Conservation (phyloP, 2,888 invertebrate species). For the Anaspis maculata region DNA sequence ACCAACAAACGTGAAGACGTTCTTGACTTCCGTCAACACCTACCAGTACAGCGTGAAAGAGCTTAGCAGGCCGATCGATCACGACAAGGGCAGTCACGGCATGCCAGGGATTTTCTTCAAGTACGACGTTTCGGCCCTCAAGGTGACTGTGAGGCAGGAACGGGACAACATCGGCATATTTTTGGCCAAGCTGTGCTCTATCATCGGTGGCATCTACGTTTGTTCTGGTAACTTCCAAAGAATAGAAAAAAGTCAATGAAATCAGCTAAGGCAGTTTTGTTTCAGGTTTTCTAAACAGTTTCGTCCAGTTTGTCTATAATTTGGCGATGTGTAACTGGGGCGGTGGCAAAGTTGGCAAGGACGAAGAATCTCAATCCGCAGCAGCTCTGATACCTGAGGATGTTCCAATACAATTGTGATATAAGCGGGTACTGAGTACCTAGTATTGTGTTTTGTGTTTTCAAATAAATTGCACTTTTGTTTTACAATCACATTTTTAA, state of each 20-base stretch:
- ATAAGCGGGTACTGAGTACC: no score
- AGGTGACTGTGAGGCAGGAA: conserved; percentile 74
- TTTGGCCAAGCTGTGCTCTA: conserved; percentile 78
- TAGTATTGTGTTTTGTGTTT: no score
- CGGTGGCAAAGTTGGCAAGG: conserved; percentile 7
- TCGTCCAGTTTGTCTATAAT: conserved; percentile 27
- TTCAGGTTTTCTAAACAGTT: conserved; percentile 29
- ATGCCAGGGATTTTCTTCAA: conserved; percentile 92
- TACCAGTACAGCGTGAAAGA: conserved; percentile 95
- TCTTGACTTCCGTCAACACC: conserved; percentile 64
- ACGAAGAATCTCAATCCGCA: conserved; percentile 1
- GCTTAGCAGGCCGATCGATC: conserved; percentile 68
- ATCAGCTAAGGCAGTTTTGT: conserved; percentile 8
- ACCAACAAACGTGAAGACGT: conserved; percentile 84
- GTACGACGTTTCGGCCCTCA: conserved; percentile 87
- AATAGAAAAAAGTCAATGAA: conserved; percentile 4
- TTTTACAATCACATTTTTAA: no score
- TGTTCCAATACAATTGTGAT: conserved; percentile 10
- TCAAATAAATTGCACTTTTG: no score
- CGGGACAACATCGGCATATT: conserved; percentile 72
- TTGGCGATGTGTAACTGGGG: conserved; percentile 28
- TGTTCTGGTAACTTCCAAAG: conserved; percentile 62
- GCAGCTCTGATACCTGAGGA: conserved; percentile 7
- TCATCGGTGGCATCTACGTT: conserved; percentile 88
- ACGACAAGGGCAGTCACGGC: conserved; percentile 77